Conservation (phyloP, 2,888 invertebrate genomes). For the Rhagonycha lutea region DNA sequence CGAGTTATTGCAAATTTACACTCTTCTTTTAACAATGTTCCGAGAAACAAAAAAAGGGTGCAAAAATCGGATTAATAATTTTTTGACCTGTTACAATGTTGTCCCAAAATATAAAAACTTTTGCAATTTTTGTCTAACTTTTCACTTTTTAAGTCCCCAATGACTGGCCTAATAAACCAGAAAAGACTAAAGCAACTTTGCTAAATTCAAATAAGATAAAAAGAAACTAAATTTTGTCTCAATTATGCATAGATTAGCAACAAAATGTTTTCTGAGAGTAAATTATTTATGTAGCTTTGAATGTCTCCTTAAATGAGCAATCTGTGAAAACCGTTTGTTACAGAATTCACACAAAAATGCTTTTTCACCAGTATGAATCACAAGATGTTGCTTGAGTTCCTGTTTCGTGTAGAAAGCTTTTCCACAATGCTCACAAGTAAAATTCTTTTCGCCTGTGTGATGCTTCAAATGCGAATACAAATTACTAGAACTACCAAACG, state of each 20-base stretch:
- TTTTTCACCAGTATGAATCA: constrained; percentile 44
- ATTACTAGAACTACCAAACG: constrained; percentile 45
- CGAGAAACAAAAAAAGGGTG: too few species aligned
- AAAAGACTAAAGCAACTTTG: neutral
- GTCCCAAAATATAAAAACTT: too few species aligned
- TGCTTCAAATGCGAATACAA: constrained; percentile 44
- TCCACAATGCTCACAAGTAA: constrained; percentile 44
- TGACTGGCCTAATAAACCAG: too few species aligned
- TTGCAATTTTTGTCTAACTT: too few species aligned
- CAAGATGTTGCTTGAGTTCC: constrained; percentile 44
- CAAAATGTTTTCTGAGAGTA: neutral
- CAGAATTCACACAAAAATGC: constrained; percentile 43
- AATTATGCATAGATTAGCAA: neutral
- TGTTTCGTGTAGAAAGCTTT: constrained; percentile 46
- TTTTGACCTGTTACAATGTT: too few species aligned
- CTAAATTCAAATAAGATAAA: neutral
- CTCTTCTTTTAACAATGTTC: too few species aligned
- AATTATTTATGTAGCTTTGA: constrained; percentile 39
- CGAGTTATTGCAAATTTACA: too few species aligned
- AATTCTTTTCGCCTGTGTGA: constrained; percentile 46
- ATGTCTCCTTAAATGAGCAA: constrained; percentile 43
- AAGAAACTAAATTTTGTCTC: neutral
- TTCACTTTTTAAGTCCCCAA: too few species aligned
- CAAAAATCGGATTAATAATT: too few species aligned
- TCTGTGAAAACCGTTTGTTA: constrained; percentile 43